Percentiles rank a stretch among this genome's conserved stretches.
Evolutionary conservation across 2,888 invertebrate genomes (phyloP).

Genomic region (Brenthis ino): DNA sequence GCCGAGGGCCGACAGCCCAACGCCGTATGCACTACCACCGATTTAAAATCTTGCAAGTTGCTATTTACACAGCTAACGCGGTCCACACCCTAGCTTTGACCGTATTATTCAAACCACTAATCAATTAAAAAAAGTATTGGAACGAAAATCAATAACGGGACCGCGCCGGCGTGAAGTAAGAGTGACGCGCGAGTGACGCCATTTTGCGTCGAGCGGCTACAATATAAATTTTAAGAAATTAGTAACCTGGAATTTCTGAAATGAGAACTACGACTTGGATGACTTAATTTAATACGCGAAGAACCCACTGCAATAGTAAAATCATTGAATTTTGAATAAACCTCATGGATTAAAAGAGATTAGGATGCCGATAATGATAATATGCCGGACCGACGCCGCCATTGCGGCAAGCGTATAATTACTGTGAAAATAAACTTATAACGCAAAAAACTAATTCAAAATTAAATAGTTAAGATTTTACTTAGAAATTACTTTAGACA

Average conservation of each 20-base stretch:
- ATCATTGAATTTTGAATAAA: constrained; percentile 74
- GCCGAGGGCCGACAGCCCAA: constrained; percentile 40
- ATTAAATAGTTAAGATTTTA: constrained; percentile 31
- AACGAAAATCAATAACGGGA: constrained; percentile 65
- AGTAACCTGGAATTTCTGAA: constrained; percentile 69
- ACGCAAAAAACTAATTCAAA: constrained; percentile 44
- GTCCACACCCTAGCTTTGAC: constrained; percentile 49
- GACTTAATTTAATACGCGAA: constrained; percentile 59
- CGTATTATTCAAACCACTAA: constrained; percentile 55
- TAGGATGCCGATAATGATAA: constrained; percentile 64
- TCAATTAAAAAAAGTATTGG: constrained; percentile 51
- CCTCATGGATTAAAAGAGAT: constrained; percentile 70
- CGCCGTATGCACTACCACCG: constrained; percentile 63
- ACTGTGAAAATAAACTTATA: constrained; percentile 59
- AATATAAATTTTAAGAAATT: constrained; percentile 58
- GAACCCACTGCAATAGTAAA: constrained; percentile 66
- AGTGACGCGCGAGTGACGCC: constrained; percentile 79
- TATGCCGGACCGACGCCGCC: constrained; percentile 75
- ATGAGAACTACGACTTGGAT: constrained; percentile 71
- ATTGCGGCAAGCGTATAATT: constrained; percentile 61
- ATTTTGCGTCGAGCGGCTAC: constrained; percentile 79
- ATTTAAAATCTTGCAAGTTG: constrained; percentile 77
- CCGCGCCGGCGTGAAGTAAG: constrained; percentile 70
- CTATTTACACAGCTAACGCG: constrained; percentile 46
- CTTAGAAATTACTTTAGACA: constrained; percentile 14